These are phyloP conservation scores for Peromyscus attwateri DNA, from an alignment of 2,797 vertebrate species.

Conservation along the genomic window DNA sequence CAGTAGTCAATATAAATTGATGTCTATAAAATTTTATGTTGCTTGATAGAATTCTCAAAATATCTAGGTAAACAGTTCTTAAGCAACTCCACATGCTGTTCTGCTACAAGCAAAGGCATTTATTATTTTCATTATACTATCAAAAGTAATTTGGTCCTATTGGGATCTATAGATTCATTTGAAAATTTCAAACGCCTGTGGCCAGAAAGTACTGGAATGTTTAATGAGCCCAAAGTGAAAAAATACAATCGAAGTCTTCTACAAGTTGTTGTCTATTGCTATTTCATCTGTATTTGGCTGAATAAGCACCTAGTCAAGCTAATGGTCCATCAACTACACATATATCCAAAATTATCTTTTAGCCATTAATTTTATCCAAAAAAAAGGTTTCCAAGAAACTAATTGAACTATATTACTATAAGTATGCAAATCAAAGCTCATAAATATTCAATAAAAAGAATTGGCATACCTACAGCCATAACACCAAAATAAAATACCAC, in stretches of 20 bases:
- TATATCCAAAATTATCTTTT: constrained; percentile 65
- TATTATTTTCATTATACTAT: constrained; percentile 68
- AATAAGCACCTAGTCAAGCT: constrained; percentile 51
- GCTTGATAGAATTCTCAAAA: constrained; percentile 71
- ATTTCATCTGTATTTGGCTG: constrained; percentile 32
- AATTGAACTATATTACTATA: constrained; percentile 82
- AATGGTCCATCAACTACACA: constrained; percentile 20
- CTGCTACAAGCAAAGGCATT: constrained; percentile 61
- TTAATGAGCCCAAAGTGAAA: constrained; percentile 59
- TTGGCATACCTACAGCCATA: constrained; percentile 75
- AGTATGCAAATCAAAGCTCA: constrained; percentile 83
- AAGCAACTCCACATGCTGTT: constrained; percentile 65
- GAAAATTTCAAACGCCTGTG: constrained; percentile 55
- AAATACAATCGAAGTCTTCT: constrained; percentile 58
- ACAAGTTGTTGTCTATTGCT: constrained; percentile 53
- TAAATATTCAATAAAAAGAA: constrained; percentile 81
- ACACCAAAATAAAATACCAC: constrained; percentile 85
- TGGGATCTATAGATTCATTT: constrained; percentile 61
- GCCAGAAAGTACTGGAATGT: background rate
- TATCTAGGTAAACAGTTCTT: constrained; percentile 32
- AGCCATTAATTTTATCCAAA: constrained; percentile 76
- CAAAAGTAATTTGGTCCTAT: constrained; percentile 72
- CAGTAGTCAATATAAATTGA: constrained; percentile 65
- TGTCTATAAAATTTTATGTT: constrained; percentile 58
- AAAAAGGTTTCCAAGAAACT: constrained; percentile 76